These are phyloP conservation scores for Leptocoma aspasia DNA, from an alignment of 2,113 vertebrate species.

Conservation along the genomic window DNA sequence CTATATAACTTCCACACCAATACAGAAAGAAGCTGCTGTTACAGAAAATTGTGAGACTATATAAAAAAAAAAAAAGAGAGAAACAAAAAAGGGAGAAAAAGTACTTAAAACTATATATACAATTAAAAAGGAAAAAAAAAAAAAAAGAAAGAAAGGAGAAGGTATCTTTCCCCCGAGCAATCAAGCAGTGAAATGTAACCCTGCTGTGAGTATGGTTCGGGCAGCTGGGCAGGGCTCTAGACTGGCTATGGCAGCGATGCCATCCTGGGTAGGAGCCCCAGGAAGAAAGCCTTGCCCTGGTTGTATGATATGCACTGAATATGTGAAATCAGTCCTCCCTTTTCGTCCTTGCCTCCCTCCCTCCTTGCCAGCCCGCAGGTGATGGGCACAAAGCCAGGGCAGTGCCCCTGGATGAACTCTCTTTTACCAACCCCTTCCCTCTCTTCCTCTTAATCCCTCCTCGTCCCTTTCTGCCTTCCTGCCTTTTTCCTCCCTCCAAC, in stretches of 20 bases:
- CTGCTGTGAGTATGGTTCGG: conserved; percentile 6
- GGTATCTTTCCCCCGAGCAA: conserved; percentile 36
- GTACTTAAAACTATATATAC: conserved; percentile 22
- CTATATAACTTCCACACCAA: conserved; percentile 65
- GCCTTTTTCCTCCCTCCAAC: conserved; percentile 8
- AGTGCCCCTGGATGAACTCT: conserved; percentile 7
- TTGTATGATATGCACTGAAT: conserved; percentile 33
- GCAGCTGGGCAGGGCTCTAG: conserved; percentile 28
- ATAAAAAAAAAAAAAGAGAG: neutral
- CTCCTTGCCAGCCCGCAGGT: neutral
- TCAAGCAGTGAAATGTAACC: conserved; percentile 42
- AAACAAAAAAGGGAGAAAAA: neutral
- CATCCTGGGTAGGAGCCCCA: neutral
- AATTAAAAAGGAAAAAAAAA: neutral
- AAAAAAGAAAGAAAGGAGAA: neutral
- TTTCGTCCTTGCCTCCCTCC: neutral
- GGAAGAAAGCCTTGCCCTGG: neutral
- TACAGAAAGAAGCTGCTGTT: conserved; percentile 75
- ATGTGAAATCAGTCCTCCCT: conserved; percentile 24
- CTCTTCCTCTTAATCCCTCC: neutral
- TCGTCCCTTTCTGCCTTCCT: neutral
- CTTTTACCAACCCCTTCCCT: neutral
- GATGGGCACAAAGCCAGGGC: neutral
- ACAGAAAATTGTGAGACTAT: conserved; percentile 58
- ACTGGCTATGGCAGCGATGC: neutral